Conservation (phyloP, 1,140 invertebrate species). For the Bombus polaris region DNA sequence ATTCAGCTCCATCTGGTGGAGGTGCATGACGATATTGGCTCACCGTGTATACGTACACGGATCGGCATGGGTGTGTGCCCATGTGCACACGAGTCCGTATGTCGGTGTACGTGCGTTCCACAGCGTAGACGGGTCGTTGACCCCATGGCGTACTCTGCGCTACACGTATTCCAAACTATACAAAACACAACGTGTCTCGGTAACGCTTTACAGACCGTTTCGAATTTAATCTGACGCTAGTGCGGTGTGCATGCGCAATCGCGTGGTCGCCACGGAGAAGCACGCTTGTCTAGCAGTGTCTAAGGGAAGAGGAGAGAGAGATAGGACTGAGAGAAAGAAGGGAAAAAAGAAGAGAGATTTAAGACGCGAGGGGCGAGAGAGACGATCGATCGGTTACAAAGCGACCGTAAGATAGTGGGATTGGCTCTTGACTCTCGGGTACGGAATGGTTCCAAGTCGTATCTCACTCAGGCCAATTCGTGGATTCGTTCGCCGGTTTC, state of each 20-base stretch:
- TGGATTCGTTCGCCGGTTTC: neutral
- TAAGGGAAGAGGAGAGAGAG: neutral
- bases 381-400: conserved; percentile 69
- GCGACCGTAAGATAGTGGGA: conserved; percentile 61
- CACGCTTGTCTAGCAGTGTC: conserved; percentile 32
- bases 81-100: conserved; percentile 9
- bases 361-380: conserved; percentile 46
- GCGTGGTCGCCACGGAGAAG: conserved; percentile 41
- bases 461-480: neutral
- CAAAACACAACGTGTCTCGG: conserved; percentile 74
- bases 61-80: neutral
- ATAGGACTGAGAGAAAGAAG: conserved; percentile 14
- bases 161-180: conserved; percentile 77
- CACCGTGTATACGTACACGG: conserved; percentile 24
- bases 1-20: conserved; percentile 73
- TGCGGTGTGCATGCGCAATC: conserved; percentile 56
- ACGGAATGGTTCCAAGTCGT: conserved; percentile 25
- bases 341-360: conserved; percentile 41
- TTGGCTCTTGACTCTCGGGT: conserved; percentile 45
- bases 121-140: conserved; percentile 79
- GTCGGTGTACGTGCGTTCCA: conserved; percentile 61
- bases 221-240: conserved; percentile 71
- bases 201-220: conserved; percentile 72
- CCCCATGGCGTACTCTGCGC: conserved; percentile 73
- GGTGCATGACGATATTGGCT: conserved; percentile 65